Base-by-base conservation (phyloP, 2,113 vertebrate species). In the Caracal caracal region DNA sequence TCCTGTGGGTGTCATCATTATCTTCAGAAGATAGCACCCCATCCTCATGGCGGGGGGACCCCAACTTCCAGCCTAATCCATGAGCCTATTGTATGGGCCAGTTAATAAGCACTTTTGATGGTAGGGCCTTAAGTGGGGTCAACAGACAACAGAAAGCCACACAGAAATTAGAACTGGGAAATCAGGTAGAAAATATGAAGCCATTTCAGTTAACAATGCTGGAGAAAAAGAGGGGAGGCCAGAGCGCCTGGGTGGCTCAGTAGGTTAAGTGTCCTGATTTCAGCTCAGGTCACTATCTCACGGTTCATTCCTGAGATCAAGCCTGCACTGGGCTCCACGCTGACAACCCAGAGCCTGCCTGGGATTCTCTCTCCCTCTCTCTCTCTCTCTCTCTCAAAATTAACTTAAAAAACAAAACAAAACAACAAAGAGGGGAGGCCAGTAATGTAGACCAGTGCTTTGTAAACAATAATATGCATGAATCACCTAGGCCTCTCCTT, bases 381-480 rank as follows among this genome's bases (percentile, higher is more conserved):
- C 56, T 56, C 7, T 22, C 19, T 22, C 20, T 59, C 56, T 59
- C 56, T 59, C 56, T 59, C 20, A 59, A 59, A 59, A 59, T 59
- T 24, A 22, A 22, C 56, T 59, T 59, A 59, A 59, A 22, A 7
- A 56, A 59, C 43, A 43, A 43, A 43, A 43, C 43, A 43, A 43
- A 43, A 43, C 43, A 59, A 59, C 7, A 51, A 70, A 43, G 22
- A 61, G 35, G 13, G 33, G 33, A 40, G 20, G 24, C 79, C 43
- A 24, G 40, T 19, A 2, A 43, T 15, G 24, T 17, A 40, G n/a
- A 73, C 47, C 53, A 1, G 61, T 10, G 71, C 47, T 76, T 13
- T 13, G 6, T 63, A 68, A 33, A 8, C 20, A 1, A 12, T 16
- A 9, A 13, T 4, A 9, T 8, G 17, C 10, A 0, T 6, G 2